Conservation (phyloP, 2,113 vertebrate genomes). For the Aplodontia rufa region DNA sequence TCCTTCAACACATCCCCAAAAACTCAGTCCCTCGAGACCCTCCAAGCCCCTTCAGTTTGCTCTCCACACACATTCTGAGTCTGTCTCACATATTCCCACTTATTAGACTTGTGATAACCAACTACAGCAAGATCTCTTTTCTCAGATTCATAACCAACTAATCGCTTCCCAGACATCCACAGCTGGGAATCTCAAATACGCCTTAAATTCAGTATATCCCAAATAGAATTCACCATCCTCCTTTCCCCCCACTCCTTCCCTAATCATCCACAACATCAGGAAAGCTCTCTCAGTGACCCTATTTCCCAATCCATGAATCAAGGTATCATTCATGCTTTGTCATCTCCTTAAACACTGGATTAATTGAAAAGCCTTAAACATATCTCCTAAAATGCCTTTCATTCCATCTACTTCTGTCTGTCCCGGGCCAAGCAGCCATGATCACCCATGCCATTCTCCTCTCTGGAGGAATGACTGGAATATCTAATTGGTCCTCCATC, state of each 20-base stretch:
- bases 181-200: neutral
- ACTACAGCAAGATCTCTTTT: neutral
- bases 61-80: neutral
- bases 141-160: neutral
- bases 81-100: neutral
- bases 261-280: neutral
- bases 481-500: neutral
- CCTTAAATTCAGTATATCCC: neutral
- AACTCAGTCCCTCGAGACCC: neutral
- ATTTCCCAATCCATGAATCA: neutral
- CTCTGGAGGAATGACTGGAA: neutral
- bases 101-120: neutral
- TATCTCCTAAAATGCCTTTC: neutral
- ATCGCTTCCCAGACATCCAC: neutral
- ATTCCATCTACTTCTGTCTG: neutral
- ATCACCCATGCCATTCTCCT: neutral
- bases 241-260: neutral
- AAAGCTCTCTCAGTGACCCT: neutral
- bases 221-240: neutral
- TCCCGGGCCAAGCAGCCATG: neutral
- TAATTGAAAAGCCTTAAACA: neutral
- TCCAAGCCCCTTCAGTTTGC: neutral
- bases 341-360: neutral
- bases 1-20: neutral
- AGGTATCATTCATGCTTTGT: neutral